These are phyloP conservation scores for Motacilla alba DNA, from an alignment of 2,113 vertebrate species.

Conservation along the genomic window DNA sequence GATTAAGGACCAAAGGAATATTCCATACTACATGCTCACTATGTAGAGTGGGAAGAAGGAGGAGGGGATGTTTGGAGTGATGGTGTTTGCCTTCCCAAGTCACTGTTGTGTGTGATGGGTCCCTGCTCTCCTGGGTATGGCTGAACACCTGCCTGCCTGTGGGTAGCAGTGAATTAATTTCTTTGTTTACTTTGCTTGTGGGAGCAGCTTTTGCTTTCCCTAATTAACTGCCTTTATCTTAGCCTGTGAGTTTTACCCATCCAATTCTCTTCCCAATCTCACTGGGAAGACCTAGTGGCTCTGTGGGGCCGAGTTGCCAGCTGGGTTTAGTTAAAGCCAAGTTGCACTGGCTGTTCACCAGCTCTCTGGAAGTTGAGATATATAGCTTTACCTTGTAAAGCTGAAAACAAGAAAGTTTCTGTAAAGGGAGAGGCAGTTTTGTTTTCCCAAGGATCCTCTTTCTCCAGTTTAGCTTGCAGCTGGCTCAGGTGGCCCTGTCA, in stretches of 20 bases:
- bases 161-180: not conserved
- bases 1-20: not conserved
- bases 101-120: not conserved
- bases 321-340: not conserved
- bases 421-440: not conserved
- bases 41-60: not conserved
- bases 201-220: not conserved
- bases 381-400: not conserved
- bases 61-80: not conserved
- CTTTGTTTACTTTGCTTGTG: not conserved
- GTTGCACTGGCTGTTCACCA: not conserved
- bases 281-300: not conserved
- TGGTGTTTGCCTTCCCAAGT: not conserved
- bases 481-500: not conserved
- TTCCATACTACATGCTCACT: not conserved
- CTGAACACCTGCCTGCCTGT: not conserved
- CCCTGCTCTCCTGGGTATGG: not conserved
- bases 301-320: not conserved
- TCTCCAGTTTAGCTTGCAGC: not conserved
- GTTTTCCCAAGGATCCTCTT: not conserved
- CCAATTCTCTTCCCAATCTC: not conserved
- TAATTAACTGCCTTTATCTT: not conserved
- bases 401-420: not conserved
- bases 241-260: not conserved
- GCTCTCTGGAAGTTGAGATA: not conserved